Percentiles rank a stretch among this genome's conserved stretches.
These are phyloP conservation scores for Amphiura filiformis DNA, from an alignment of 35 echinoderm and acorn worm species.

Conservation along the genomic window DNA sequence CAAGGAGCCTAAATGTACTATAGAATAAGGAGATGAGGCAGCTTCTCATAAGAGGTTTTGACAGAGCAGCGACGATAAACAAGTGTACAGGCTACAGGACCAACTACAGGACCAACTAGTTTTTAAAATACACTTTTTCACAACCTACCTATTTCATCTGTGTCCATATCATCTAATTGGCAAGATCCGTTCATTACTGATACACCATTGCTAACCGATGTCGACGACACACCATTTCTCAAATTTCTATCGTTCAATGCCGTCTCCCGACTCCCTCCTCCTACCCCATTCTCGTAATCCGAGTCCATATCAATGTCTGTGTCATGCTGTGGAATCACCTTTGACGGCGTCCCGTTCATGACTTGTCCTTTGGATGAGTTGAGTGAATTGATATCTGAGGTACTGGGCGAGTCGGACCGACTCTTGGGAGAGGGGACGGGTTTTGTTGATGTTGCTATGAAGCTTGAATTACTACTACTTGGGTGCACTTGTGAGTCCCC, in stretches of 20 bases:
- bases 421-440: background rate
- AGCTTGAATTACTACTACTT: background rate
- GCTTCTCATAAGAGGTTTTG: no score
- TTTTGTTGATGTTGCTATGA: conserved; percentile 3
- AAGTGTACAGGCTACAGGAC: no score
- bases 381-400: conserved; percentile 75
- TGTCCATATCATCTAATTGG: conserved; percentile 86
- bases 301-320: conserved; percentile 69
- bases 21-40: no score
- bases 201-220: conserved; percentile 59
- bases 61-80: no score
- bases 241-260: background rate
- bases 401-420: conserved; percentile 36
- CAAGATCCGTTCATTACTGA: conserved; percentile 83
- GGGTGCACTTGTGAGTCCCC: background rate
- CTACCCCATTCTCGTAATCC: conserved; percentile 27
- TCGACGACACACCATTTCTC: conserved; percentile 5
- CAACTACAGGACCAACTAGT: no score
- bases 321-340: conserved; percentile 20
- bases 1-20: no score
- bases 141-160: conserved; percentile 82
- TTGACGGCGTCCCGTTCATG: conserved; percentile 71
- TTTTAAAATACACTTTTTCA: background rate
- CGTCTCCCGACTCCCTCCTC: background rate
- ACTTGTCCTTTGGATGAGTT: conserved; percentile 77